A percentile compares a stretch with the other conserved stretches of the same genome.
Conservation (phyloP, 1,140 invertebrate genomes). For the Temnothorax nylanderi region DNA sequence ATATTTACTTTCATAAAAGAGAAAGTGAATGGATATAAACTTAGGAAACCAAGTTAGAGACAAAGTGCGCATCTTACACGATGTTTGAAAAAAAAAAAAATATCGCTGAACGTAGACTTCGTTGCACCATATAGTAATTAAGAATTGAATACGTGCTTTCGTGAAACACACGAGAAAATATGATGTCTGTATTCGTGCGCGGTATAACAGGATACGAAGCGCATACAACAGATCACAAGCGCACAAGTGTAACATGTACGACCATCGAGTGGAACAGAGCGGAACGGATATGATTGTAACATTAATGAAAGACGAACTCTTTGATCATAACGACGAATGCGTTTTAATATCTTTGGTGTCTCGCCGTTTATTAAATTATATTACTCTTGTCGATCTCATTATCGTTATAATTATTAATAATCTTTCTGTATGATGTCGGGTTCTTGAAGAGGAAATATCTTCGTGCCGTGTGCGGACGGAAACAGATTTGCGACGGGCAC, state of each 20-base stretch:
- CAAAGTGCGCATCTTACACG: neutral
- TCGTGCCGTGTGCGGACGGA: neutral
- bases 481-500: neutral
- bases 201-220: conserved; percentile 35
- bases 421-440: neutral
- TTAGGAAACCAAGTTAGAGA: conserved; percentile 3
- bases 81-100: neutral
- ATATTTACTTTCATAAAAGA: neutral
- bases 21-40: conserved; percentile 11
- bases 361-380: conserved; percentile 23
- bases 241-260: conserved; percentile 51
- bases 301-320: conserved; percentile 29
- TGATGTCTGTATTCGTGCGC: conserved; percentile 36
- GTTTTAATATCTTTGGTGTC: neutral
- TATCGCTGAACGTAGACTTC: neutral
- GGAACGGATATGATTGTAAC: conserved; percentile 42
- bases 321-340: conserved; percentile 8
- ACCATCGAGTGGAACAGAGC: conserved; percentile 51
- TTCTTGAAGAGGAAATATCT: neutral
- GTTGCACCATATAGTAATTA: conserved; percentile 25
- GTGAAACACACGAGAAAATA: conserved; percentile 24
- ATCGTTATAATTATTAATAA: neutral
- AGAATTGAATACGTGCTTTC: conserved; percentile 20
- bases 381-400: neutral
- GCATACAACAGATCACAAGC: conserved; percentile 38